These are phyloP conservation scores for Meda fulgida DNA, from an alignment of 2,797 vertebrate species.

Conservation along the genomic window DNA sequence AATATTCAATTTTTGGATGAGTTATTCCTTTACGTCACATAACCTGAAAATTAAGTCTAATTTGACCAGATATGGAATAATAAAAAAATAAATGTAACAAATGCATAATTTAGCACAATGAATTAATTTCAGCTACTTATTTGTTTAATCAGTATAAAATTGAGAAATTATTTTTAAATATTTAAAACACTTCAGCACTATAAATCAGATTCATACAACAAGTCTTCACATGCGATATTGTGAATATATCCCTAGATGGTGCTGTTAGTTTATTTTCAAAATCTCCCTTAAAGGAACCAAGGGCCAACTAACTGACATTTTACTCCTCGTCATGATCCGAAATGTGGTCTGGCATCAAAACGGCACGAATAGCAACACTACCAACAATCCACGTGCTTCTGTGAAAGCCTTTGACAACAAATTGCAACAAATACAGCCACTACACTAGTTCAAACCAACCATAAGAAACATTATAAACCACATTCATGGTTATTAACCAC, in stretches of 20 bases:
- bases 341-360: background rate
- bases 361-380: background rate
- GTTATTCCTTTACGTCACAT: background rate
- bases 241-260: slow-evolving; percentile 43
- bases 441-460: slow-evolving; percentile 12
- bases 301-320: slow-evolving; percentile 17
- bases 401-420: background rate
- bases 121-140: background rate
- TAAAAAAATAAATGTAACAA: background rate
- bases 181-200: background rate
- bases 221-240: background rate
- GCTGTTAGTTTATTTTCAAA: slow-evolving; percentile 2
- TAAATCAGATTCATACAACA: background rate
- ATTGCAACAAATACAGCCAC: slow-evolving; percentile 15
- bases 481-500: slow-evolving; percentile 25
- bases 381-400: background rate
- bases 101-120: background rate
- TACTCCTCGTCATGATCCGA: background rate
- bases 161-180: background rate
- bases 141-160: background rate
- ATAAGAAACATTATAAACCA: slow-evolving; percentile 16
- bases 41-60: background rate
- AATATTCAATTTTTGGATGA: background rate
- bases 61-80: background rate
- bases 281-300: background rate